A percentile compares a stretch with the other conserved stretches of the same genome.
Conservation (phyloP, 2,797 vertebrate genomes). For the Microctenopoma stevenorrisi region DNA sequence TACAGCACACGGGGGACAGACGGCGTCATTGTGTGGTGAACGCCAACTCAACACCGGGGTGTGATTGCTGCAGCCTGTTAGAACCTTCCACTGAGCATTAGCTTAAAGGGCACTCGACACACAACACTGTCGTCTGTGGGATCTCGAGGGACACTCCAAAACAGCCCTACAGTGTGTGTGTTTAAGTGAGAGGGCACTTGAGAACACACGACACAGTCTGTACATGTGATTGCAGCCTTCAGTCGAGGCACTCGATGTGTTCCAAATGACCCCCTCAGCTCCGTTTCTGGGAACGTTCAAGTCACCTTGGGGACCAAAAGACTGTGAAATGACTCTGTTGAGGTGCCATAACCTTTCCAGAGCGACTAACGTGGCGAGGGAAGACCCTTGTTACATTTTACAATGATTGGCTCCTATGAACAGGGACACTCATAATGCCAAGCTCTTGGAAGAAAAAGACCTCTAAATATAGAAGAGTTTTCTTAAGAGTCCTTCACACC, state of each 20-base stretch:
- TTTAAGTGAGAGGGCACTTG: conserved; percentile 66
- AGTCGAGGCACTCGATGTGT: conserved; percentile 60
- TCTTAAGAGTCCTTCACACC: conserved; percentile 25
- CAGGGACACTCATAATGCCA: conserved; percentile 33
- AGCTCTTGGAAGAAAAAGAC: conserved; percentile 22
- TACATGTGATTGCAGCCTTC: conserved; percentile 68
- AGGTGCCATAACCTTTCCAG: conserved; percentile 69
- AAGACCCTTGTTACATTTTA: conserved; percentile 46
- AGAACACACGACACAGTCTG: conserved; percentile 60
- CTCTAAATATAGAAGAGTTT: conserved; percentile 37
- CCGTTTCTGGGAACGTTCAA: conserved; percentile 46
- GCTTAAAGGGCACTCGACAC: conserved; percentile 74
- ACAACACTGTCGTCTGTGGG: conserved; percentile 48
- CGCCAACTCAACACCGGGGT: conserved; percentile 53
- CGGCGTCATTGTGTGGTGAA: conserved; percentile 62
- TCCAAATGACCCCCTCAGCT: conserved; percentile 61
- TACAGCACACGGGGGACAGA: conserved; percentile 69
- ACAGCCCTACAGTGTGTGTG: conserved; percentile 40
- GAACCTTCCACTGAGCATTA: conserved; percentile 65
- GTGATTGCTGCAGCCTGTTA: conserved; percentile 68
- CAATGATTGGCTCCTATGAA: conserved; percentile 52
- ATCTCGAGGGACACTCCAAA: conserved; percentile 67
- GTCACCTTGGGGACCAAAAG: conserved; percentile 69
- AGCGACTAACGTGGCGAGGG: conserved; percentile 35
- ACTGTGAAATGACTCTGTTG: conserved; percentile 70